These are phyloP conservation scores for Cyphomyrus plagiostoma DNA, from an alignment of 2,113 vertebrate genomes.

Conservation along the genomic window DNA sequence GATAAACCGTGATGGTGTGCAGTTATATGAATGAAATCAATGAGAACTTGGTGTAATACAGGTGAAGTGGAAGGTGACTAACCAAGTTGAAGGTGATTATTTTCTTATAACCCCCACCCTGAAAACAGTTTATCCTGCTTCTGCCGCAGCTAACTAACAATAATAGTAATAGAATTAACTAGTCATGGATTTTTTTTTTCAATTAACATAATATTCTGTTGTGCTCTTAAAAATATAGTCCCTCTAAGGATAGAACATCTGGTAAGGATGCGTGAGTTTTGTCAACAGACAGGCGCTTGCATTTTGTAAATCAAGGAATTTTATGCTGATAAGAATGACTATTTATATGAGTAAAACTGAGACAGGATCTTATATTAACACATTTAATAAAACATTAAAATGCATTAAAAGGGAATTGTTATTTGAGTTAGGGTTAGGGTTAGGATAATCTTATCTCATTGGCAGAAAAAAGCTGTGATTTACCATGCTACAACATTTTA, in stretches of 20 bases:
- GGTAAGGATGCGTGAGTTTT: neutral
- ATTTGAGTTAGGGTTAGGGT: neutral
- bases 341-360: neutral
- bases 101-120: neutral
- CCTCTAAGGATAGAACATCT: neutral
- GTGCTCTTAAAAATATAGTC: neutral
- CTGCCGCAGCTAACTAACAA: neutral
- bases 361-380: neutral
- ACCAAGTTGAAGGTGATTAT: neutral
- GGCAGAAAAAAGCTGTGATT: neutral
- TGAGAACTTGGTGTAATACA: neutral
- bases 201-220: neutral
- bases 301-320: neutral
- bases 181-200: neutral
- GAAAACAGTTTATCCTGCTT: no score
- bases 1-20: neutral
- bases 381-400: neutral
- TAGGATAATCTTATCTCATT: neutral
- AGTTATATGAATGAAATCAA: neutral
- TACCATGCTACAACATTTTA: neutral
- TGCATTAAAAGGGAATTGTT: neutral
- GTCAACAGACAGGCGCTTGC: neutral
- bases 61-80: neutral
- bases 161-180: neutral
- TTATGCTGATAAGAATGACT: neutral